A percentile compares a stretch with the other conserved stretches of the same genome.
These are phyloP conservation scores for Nesidiocoris tenuis DNA, from an alignment of 2,888 invertebrate species.

Conservation along the genomic window DNA sequence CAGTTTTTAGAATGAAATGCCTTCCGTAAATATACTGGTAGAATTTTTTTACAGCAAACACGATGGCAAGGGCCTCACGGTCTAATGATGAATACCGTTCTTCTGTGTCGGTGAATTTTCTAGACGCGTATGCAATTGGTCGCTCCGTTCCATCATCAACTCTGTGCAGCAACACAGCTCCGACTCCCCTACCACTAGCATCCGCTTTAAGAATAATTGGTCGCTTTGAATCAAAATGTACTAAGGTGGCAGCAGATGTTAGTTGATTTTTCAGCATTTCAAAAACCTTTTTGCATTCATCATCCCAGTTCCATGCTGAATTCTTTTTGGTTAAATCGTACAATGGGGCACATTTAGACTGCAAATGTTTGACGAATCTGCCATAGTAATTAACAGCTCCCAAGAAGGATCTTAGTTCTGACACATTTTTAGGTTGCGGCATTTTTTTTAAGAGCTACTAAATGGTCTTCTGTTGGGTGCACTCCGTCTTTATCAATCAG, in stretches of 20 bases:
- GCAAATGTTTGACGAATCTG: background rate
- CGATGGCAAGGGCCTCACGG: too few species aligned
- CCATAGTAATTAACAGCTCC: background rate
- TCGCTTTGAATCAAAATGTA: too few species aligned
- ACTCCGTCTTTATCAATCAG: background rate
- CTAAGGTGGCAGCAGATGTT: too few species aligned
- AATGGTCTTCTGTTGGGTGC: too few species aligned
- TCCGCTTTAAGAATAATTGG: background rate
- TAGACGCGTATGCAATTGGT: background rate
- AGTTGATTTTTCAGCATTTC: background rate
- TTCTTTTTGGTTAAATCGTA: background rate
- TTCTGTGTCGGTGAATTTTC: background rate
- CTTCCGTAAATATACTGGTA: background rate
- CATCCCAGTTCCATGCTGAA: background rate
- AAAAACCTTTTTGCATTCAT: background rate
- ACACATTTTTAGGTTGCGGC: background rate
- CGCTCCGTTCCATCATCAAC: background rate
- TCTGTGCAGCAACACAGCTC: conserved; percentile 6
- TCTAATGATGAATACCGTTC: background rate
- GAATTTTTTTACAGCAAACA: conserved; percentile 9
- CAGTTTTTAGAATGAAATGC: conserved; percentile 2
- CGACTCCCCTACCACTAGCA: background rate
- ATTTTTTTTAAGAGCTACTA: too few species aligned
- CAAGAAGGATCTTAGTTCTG: background rate
- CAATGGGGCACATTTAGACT: background rate